phyloP scores from a whole-genome alignment of 2,888 invertebrate genomes.

The Abrostola triplasia region DNA sequence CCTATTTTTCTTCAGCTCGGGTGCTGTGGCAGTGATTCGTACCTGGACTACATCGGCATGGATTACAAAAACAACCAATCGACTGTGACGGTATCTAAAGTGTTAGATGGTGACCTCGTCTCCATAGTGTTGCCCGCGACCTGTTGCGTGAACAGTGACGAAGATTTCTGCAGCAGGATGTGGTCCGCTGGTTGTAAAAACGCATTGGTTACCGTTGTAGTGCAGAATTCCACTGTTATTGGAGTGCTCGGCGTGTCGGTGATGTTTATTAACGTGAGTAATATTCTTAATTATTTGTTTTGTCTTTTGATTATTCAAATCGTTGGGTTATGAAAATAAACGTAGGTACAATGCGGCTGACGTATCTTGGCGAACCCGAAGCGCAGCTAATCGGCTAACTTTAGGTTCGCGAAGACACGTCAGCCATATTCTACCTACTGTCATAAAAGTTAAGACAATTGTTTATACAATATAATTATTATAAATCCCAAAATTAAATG shows the following conservation, averaged over 20 bases:
- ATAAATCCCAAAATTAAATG: too few species aligned
- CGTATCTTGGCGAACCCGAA: too few species aligned
- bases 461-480: too few species aligned
- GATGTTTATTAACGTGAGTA: constrained; percentile 81
- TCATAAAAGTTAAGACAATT: too few species aligned
- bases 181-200: constrained; percentile 69
- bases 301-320: too few species aligned
- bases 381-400: too few species aligned
- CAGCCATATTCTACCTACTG: too few species aligned
- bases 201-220: constrained; percentile 69
- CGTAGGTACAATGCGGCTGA: too few species aligned
- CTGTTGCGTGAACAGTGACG: constrained; percentile 67
- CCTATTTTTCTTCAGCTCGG: constrained; percentile 66
- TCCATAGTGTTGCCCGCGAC: constrained; percentile 68
- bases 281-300: constrained; percentile 43
- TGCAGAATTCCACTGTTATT: constrained; percentile 78
- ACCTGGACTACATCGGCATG: constrained; percentile 72
- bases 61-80: constrained; percentile 70
- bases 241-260: constrained; percentile 83
- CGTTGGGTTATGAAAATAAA: too few species aligned
- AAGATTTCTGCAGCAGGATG: constrained; percentile 65
- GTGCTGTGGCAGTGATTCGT: constrained; percentile 78
- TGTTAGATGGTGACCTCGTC: constrained; percentile 58
- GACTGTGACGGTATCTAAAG: constrained; percentile 64
- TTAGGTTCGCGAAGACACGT: too few species aligned